Evolutionary conservation across 2,797 vertebrate genomes (phyloP).

Genomic region (Pangasius macronema): DNA sequence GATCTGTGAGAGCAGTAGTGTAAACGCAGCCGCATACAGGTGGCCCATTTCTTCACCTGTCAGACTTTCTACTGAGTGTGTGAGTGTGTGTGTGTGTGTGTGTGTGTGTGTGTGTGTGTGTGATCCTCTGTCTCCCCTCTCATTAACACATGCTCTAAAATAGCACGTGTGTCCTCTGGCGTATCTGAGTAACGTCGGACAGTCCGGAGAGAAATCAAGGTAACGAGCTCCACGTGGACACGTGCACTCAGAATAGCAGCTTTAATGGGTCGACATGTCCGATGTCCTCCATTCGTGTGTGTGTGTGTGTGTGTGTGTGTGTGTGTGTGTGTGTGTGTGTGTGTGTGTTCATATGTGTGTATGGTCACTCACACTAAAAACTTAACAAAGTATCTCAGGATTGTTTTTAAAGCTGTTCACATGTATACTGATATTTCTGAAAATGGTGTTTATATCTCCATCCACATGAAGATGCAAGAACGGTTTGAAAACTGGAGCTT

Average conservation of each 20-base stretch:
- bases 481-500: not conserved
- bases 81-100: not conserved
- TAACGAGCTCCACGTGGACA: conserved; percentile 28
- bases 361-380: not conserved
- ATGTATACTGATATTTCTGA: no score
- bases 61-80: not conserved
- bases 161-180: not conserved
- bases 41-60: not conserved
- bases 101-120: not conserved
- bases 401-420: no score
- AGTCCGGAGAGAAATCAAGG: conserved; percentile 22
- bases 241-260: conserved; percentile 26
- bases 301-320: not conserved
- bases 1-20: not conserved
- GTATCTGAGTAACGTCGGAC: not conserved
- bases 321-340: not conserved
- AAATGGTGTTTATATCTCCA: not conserved
- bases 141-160: conserved; percentile 17
- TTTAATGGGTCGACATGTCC: not conserved
- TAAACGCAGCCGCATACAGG: not conserved
- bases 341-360: not conserved
- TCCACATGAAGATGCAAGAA: not conserved
- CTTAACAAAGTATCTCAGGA: not conserved
- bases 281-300: not conserved
- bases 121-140: not conserved